Conservation (phyloP, 2,888 invertebrate species). For the Drosophila peninsularis region DNA sequence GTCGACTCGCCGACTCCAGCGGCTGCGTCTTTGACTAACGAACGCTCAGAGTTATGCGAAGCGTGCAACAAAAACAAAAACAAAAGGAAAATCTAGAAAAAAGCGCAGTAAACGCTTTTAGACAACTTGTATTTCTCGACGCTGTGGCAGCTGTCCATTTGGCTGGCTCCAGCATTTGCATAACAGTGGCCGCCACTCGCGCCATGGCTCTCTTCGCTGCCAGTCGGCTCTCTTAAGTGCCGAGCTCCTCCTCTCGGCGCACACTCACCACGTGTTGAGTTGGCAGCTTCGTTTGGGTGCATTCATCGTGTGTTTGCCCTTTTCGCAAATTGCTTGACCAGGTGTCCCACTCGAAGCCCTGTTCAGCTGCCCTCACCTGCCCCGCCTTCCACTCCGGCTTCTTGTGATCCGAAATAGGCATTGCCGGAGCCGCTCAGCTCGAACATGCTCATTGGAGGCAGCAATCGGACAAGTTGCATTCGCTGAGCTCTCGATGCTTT, state of each 20-base stretch:
- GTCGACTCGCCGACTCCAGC: conserved; percentile 32
- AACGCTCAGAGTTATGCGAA: conserved; percentile 48
- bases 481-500: no score
- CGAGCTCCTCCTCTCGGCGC: neutral
- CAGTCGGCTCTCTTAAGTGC: conserved; percentile 22
- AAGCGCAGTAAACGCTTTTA: conserved; percentile 51
- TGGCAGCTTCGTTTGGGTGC: conserved; percentile 6
- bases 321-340: conserved; percentile 29
- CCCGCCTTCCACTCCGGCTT: neutral
- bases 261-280: conserved; percentile 36
- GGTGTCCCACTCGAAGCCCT: no score
- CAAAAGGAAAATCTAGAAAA: conserved; percentile 1
- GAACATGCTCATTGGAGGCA: neutral
- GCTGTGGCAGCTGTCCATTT: conserved; percentile 20
- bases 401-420: conserved; percentile 16
- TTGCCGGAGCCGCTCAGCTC: neutral
- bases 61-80: conserved; percentile 24
- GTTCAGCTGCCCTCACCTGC: neutral
- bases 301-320: conserved; percentile 19
- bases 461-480: neutral
- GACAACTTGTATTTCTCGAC: conserved; percentile 40
- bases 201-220: neutral
- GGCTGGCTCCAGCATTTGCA: conserved; percentile 42
- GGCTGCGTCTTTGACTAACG: conserved; percentile 34
- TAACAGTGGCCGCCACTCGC: conserved; percentile 10